These are phyloP conservation scores for Nomada fucata DNA, from an alignment of 2,888 invertebrate species.

Conservation along the genomic window DNA sequence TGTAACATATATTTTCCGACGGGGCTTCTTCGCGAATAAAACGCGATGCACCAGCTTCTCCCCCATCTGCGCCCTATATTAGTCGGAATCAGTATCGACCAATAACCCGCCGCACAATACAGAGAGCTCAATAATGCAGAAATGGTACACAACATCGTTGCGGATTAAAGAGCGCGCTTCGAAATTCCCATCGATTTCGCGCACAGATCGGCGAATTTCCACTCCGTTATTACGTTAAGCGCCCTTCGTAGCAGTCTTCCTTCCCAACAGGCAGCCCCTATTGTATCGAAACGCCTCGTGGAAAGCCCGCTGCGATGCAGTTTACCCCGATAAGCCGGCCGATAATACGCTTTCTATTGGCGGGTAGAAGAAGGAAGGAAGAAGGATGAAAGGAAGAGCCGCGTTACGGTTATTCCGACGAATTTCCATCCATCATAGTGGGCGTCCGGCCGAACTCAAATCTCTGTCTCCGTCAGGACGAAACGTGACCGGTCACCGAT, in stretches of 20 bases:
- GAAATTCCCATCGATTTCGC: slow-evolving; percentile 18
- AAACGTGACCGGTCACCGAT: slow-evolving; percentile 69
- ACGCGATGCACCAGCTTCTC: no score
- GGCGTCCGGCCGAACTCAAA: background rate
- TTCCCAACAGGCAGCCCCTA: slow-evolving; percentile 8
- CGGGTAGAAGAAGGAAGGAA: slow-evolving; percentile 2
- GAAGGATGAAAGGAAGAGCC: slow-evolving; percentile 2
- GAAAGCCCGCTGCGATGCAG: slow-evolving; percentile 39
- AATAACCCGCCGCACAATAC: background rate
- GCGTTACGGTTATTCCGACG: slow-evolving; percentile 44
- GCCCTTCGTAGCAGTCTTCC: slow-evolving; percentile 1
- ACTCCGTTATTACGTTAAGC: slow-evolving; percentile 45
- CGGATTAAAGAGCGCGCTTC: background rate
- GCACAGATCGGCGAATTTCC: slow-evolving; percentile 8
- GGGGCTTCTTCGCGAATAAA: no score
- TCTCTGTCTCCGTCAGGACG: slow-evolving; percentile 49
- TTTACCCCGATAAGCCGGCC: slow-evolving; percentile 41
- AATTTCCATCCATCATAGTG: slow-evolving; percentile 48
- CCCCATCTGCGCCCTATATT: background rate
- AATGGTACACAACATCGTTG: background rate
- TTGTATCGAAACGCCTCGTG: slow-evolving; percentile 23
- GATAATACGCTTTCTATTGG: slow-evolving; percentile 60
- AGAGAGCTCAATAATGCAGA: background rate
- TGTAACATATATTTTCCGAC: no score
- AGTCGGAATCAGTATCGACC: no score